Conservation (phyloP, 2,888 invertebrate species). For the Imbricaverruca yamaguchii region DNA sequence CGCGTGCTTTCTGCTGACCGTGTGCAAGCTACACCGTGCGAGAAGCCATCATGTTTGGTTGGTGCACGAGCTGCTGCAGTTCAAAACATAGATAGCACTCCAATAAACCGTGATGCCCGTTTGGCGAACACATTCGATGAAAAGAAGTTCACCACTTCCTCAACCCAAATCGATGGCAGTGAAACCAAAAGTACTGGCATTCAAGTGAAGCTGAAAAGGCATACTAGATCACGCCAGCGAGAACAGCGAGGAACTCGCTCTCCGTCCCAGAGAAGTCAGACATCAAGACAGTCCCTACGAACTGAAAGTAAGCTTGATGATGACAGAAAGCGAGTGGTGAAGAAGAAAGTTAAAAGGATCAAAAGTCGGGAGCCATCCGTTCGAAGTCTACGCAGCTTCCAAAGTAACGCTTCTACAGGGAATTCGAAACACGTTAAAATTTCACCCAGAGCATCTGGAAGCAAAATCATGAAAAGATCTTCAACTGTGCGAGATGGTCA, state of each 20-base stretch:
- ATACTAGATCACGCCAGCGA: not conserved
- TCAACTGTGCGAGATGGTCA: not conserved
- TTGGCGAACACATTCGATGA: not conserved
- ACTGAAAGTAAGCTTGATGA: not conserved
- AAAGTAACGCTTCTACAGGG: not conserved
- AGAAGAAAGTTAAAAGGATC: not conserved
- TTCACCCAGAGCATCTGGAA: not conserved
- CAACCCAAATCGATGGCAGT: not conserved
- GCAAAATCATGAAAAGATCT: not conserved
- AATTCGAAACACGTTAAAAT: not conserved
- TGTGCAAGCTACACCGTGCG: not conserved
- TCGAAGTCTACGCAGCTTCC: not conserved
- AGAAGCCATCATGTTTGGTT: not conserved
- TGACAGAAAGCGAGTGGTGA: not conserved
- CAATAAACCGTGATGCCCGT: not conserved
- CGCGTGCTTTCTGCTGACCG: not conserved
- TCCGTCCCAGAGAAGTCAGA: not conserved
- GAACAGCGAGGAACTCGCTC: not conserved
- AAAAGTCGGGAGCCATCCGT: not conserved
- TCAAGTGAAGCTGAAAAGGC: not conserved
- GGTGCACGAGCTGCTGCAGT: not conserved
- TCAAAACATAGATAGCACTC: not conserved
- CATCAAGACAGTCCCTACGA: not conserved
- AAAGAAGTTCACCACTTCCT: not conserved
- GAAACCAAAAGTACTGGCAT: not conserved